phyloP scores from a whole-genome alignment of 2,113 vertebrate species.

The Siniperca chuatsi region DNA sequence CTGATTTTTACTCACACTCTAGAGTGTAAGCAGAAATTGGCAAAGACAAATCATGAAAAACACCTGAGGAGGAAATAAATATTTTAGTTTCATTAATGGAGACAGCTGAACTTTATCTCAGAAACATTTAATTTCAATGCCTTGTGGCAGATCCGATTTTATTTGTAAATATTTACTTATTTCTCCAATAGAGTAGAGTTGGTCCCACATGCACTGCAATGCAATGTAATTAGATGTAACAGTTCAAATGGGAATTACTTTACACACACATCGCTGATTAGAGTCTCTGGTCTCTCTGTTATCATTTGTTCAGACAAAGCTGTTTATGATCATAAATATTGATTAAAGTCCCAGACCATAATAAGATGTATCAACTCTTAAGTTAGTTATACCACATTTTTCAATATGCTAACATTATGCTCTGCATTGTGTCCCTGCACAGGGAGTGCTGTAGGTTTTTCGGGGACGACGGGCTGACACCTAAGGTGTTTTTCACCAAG shows the following conservation, averaged over 20 bases:
- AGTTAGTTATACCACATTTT: not conserved
- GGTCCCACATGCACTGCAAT: constrained; percentile 8
- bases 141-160: constrained; percentile 8
- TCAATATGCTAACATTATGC: not conserved
- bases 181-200: not conserved
- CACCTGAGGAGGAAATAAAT: constrained; percentile 6
- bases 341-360: not conserved
- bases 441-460: constrained; percentile 97
- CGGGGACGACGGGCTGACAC: constrained; percentile 94
- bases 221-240: constrained; percentile 16
- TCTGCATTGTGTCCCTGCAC: constrained; percentile 58
- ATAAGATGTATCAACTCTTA: not conserved
- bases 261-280: constrained; percentile 17
- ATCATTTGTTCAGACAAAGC: not conserved
- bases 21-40: not conserved
- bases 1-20: not conserved
- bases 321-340: constrained; percentile 21
- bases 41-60: constrained; percentile 1
- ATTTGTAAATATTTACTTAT: constrained; percentile 19
- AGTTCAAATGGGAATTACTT: constrained; percentile 18
- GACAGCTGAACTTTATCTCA: not conserved
- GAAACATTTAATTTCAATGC: not conserved
- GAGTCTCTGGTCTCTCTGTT: constrained; percentile 9
- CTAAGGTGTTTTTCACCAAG: constrained; percentile 96
- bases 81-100: constrained; percentile 8